These are phyloP conservation scores for Lophius americanus DNA, from an alignment of 2,797 vertebrate species.

Conservation along the genomic window DNA sequence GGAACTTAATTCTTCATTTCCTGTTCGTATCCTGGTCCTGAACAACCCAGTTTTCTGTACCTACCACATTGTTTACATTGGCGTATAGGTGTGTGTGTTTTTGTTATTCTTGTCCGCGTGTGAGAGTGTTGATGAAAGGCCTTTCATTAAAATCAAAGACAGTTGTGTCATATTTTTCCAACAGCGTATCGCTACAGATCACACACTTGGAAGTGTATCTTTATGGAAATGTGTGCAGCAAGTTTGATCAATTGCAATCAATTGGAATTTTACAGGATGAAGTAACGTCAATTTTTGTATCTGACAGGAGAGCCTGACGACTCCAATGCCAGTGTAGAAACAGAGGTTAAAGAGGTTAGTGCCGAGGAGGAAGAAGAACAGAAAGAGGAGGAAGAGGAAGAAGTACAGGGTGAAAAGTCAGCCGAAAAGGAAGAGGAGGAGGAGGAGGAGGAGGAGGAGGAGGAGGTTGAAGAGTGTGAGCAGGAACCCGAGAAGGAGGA, in stretches of 20 bases:
- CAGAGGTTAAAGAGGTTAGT: slow-evolving; percentile 57
- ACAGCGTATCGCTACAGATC: slow-evolving; percentile 12
- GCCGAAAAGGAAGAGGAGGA: slow-evolving; percentile 36
- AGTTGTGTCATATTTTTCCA: slow-evolving; percentile 6
- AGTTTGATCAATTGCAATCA: neutral
- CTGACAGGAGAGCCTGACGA: slow-evolving; percentile 67
- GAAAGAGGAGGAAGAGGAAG: slow-evolving; percentile 46
- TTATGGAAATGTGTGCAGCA: neutral
- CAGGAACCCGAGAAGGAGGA: slow-evolving; percentile 55
- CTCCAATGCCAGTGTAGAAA: slow-evolving; percentile 53
- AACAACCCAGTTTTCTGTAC: slow-evolving; percentile 63
- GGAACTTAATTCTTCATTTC: slow-evolving; percentile 77
- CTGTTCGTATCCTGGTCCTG: slow-evolving; percentile 65
- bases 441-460: slow-evolving; percentile 28
- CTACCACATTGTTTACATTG: slow-evolving; percentile 57
- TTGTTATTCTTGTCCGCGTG: slow-evolving; percentile 42
- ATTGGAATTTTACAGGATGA: neutral
- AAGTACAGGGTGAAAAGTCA: slow-evolving; percentile 51
- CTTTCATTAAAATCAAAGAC: slow-evolving; percentile 39
- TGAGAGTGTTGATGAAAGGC: slow-evolving; percentile 21
- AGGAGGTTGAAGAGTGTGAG: slow-evolving; percentile 34
- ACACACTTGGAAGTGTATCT: neutral
- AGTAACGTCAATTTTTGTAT: neutral
- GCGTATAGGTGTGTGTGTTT: slow-evolving; percentile 43
- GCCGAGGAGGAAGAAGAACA: slow-evolving; percentile 52